Evolutionary conservation across 1,140 invertebrate species (phyloP).

Genomic region (Macrotrachela quadricornifera): DNA sequence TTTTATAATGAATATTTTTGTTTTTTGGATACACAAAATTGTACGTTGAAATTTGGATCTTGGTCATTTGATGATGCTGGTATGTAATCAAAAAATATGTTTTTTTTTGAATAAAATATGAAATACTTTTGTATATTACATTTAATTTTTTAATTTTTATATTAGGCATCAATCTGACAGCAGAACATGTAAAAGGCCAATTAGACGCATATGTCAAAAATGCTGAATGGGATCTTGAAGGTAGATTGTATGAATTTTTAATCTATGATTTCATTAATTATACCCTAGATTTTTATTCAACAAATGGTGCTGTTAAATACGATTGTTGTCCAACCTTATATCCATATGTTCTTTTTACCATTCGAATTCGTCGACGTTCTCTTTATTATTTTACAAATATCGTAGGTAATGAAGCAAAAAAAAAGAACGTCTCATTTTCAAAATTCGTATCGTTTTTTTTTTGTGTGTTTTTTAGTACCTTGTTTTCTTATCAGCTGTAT

Average conservation of each 20-base stretch:
- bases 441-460: too few relatives aligned
- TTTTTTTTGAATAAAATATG: too few relatives aligned
- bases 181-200: constrained; percentile 10
- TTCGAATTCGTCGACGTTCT: constrained; percentile 84
- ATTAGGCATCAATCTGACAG: not conserved
- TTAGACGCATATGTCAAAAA: constrained; percentile 24
- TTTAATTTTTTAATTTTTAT: too few relatives aligned
- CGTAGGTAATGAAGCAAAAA: too few relatives aligned
- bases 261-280: not conserved
- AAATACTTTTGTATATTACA: too few relatives aligned
- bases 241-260: constrained; percentile 4
- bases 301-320: constrained; percentile 15
- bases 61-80: constrained; percentile 15
- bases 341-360: constrained; percentile 55
- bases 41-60: constrained; percentile 52
- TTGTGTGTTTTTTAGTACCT: constrained; percentile 79
- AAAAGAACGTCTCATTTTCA: too few relatives aligned
- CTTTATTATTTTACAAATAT: constrained; percentile 46
- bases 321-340: constrained; percentile 33
- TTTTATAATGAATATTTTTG: not conserved
- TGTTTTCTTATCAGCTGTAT: constrained; percentile 96
- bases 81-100: too few relatives aligned
- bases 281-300: not conserved
- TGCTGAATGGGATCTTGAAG: constrained; percentile 21
- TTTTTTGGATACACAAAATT: constrained; percentile 76